Conservation (phyloP, 2,888 invertebrate species). For the Tipula vernalis region DNA sequence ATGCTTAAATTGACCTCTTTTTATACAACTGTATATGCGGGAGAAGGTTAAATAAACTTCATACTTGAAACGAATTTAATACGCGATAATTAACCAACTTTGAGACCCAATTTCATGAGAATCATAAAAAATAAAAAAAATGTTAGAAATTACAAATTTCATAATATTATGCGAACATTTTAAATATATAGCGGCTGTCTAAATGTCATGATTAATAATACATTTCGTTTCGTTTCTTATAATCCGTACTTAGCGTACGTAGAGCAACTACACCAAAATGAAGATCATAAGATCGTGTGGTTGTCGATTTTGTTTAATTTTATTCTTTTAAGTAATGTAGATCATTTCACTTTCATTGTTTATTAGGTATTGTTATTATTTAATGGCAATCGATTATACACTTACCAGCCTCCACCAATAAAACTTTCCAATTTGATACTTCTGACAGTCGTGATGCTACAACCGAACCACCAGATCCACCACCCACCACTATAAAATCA, state of each 20-base stretch:
- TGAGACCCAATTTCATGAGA: background rate
- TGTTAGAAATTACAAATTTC: background rate
- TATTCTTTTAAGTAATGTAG: background rate
- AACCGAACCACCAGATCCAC: constrained; percentile 34
- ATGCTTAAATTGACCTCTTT: background rate
- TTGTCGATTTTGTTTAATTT: background rate
- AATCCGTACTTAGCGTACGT: background rate
- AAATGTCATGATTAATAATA: constrained; percentile 8
- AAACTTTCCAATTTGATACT: constrained; percentile 34
- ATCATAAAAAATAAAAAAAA: background rate
- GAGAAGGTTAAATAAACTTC: background rate
- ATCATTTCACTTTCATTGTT: background rate
- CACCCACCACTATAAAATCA: constrained; percentile 35
- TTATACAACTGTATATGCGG: background rate
- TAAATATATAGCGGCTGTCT: background rate
- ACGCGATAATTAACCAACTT: background rate
- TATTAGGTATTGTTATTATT: background rate
- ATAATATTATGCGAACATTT: background rate
- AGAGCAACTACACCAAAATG: background rate
- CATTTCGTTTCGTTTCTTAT: background rate
- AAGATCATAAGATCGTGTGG: background rate
- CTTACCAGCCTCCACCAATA: constrained; percentile 36
- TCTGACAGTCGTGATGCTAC: constrained; percentile 34
- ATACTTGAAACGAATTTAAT: background rate
- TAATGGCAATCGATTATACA: constrained; percentile 10